Percentiles rank a stretch among this genome's conserved stretches.
These are phyloP conservation scores for Raphicerus campestris DNA, from an alignment of 2,113 vertebrate genomes.

Conservation along the genomic window DNA sequence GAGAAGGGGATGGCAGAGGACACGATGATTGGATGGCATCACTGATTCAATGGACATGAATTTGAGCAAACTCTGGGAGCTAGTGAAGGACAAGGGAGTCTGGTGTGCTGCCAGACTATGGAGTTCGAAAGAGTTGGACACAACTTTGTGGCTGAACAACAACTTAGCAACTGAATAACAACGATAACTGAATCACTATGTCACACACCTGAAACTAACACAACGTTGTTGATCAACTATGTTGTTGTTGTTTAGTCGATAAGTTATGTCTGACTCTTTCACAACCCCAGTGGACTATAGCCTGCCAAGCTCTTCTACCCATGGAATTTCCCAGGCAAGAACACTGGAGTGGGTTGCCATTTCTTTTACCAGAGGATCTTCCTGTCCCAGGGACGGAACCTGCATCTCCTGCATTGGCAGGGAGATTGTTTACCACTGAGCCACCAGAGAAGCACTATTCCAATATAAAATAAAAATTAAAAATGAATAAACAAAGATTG, in stretches of 20 bases:
- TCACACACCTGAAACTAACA: background rate
- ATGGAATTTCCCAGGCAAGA: background rate
- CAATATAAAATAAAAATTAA: background rate
- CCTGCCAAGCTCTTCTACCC: background rate
- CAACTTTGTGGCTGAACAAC: background rate
- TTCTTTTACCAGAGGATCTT: background rate
- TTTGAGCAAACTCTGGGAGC: background rate
- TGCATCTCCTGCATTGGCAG: background rate
- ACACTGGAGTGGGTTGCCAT: background rate
- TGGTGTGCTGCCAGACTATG: background rate
- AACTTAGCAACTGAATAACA: background rate
- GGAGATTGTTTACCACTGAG: background rate
- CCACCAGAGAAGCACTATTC: background rate
- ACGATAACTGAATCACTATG: background rate
- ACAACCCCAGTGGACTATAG: background rate
- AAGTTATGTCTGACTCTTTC: background rate
- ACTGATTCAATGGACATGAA: background rate
- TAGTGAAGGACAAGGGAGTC: background rate
- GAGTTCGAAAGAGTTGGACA: background rate
- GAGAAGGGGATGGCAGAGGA: background rate
- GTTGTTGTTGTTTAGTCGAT: background rate
- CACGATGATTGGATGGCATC: background rate
- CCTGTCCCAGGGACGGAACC: background rate
- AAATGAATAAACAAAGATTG: background rate
- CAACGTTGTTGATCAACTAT: background rate